Evolutionary conservation across 2,797 vertebrate species (phyloP).

Genomic region (Anas bernieri): DNA sequence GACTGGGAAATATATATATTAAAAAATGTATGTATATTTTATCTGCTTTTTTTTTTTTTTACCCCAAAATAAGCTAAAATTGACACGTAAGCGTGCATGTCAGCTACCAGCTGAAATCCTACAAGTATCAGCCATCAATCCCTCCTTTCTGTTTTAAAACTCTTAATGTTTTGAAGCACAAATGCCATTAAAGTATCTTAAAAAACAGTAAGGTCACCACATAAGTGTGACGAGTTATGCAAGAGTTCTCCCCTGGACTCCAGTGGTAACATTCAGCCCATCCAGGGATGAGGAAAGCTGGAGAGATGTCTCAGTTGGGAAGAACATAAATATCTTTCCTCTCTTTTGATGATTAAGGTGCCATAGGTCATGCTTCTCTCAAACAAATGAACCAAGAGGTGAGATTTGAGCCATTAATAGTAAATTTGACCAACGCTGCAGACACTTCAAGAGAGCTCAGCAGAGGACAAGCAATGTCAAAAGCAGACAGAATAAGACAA

Average conservation of each 20-base stretch:
- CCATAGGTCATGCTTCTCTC: not conserved
- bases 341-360: not conserved
- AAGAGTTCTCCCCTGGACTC: not conserved
- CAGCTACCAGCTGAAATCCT: not conserved
- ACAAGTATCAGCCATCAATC: not conserved
- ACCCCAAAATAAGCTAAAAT: not conserved
- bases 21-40: not conserved
- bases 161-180: not conserved
- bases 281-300: not conserved
- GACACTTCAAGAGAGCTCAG: not conserved
- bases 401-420: not conserved
- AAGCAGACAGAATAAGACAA: not conserved
- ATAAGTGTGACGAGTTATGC: not conserved
- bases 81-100: not conserved
- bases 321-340: not conserved
- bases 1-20: too few relatives aligned
- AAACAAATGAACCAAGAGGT: not conserved
- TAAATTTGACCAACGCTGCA: not conserved
- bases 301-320: not conserved
- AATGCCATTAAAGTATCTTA: too few relatives aligned
- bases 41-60: not conserved
- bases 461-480: not conserved
- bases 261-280: not conserved
- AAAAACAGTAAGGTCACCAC: not conserved
- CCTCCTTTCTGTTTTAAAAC: not conserved